These are phyloP conservation scores for Sialis lutaria DNA, from an alignment of 2,888 invertebrate genomes.

Conservation along the genomic window DNA sequence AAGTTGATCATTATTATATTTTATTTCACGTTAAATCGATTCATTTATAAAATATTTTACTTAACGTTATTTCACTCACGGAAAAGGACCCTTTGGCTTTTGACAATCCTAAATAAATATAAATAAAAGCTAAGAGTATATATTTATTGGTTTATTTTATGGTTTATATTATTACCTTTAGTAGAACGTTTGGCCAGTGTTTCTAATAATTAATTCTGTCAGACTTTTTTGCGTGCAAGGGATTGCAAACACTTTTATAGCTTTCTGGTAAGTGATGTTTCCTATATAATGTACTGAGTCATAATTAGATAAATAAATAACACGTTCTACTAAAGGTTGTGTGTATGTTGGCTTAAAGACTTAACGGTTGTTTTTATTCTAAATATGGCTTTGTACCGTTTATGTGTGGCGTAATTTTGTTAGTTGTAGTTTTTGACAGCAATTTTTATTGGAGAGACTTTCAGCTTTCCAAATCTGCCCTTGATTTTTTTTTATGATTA, in stretches of 20 bases:
- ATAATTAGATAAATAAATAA: conserved; percentile 2
- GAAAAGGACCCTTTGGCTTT: background rate
- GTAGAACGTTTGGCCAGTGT: conserved; percentile 21
- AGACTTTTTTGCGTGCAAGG: conserved; percentile 68
- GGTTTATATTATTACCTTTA: conserved; percentile 6
- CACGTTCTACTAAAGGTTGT: conserved; percentile 6
- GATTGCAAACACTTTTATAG: conserved; percentile 79
- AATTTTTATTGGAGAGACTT: background rate
- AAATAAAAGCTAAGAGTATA: background rate
- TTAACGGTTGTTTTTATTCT: conserved; percentile 3
- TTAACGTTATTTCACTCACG: background rate
- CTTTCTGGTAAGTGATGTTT: conserved; percentile 58
- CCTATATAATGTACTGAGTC: background rate
- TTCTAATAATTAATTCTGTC: conserved; percentile 38
- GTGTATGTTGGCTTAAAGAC: background rate
- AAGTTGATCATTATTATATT: conserved; percentile 21
- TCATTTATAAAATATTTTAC: conserved; percentile 4
- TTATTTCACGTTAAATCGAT: conserved; percentile 10
- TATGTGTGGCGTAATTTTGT: background rate
- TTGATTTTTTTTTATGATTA: no score
- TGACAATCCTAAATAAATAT: conserved; percentile 7
- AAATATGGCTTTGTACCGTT: conserved; percentile 1
- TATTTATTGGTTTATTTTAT: background rate
- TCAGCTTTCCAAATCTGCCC: no score
- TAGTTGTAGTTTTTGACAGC: background rate